phyloP scores from a whole-genome alignment of 2,797 vertebrate genomes.

The Sylvia borin region DNA sequence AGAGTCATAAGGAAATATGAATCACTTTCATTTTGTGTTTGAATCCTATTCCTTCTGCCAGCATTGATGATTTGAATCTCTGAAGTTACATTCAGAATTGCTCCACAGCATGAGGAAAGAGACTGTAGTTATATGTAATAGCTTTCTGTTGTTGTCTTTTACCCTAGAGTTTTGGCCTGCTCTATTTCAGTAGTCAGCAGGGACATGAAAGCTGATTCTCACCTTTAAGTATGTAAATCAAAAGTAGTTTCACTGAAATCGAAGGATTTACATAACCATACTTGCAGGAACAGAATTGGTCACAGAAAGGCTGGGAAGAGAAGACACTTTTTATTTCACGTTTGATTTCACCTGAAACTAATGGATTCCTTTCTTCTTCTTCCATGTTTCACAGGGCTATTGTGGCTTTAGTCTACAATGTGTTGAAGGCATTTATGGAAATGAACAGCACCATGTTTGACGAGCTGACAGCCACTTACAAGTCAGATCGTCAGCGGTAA shows the following conservation, averaged over 20 bases:
- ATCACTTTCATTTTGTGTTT: neutral
- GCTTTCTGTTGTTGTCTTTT: conserved; percentile 48
- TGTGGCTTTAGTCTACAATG: conserved; percentile 98
- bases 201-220: conserved; percentile 11
- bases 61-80: conserved; percentile 15
- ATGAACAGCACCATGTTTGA: conserved; percentile 99
- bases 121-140: conserved; percentile 3
- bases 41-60: neutral
- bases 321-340: neutral
- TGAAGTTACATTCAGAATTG: conserved; percentile 27
- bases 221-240: conserved; percentile 28
- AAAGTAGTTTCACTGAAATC: neutral
- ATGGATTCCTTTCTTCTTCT: neutral
- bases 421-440: conserved; percentile 99
- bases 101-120: neutral
- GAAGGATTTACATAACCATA: neutral
- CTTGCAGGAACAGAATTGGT: neutral
- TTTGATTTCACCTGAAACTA: conserved; percentile 16
- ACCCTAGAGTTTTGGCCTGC: conserved; percentile 2
- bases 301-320: neutral
- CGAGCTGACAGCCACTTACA: conserved; percentile 98
- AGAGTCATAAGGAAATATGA: conserved; percentile 33
- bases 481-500: conserved; percentile 99
- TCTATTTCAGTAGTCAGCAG: neutral
- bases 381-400: conserved; percentile 85